Percentiles rank a stretch among this genome's conserved stretches.
phyloP scores from a whole-genome alignment of 2,113 vertebrate genomes.

The Ammodramus savannarum region DNA sequence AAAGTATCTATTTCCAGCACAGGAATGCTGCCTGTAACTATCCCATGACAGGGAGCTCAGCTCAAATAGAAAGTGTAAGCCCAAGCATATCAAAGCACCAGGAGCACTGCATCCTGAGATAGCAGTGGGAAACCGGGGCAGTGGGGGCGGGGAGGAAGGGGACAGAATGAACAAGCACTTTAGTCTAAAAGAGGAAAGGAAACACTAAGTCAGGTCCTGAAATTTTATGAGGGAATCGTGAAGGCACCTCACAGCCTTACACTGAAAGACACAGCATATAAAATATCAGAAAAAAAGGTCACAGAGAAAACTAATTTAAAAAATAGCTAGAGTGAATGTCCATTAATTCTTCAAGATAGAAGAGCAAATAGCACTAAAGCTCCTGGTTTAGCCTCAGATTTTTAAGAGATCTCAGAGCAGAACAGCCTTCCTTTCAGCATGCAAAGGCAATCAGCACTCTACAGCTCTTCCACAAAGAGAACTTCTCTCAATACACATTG shows the following conservation, averaged over 20 bases:
- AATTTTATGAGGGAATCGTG: neutral
- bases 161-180: neutral
- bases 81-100: constrained; percentile 19
- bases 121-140: neutral
- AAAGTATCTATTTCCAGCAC: constrained; percentile 56
- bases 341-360: neutral
- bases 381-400: neutral
- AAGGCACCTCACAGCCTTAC: neutral
- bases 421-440: neutral
- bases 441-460: neutral
- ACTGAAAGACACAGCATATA: neutral
- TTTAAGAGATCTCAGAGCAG: neutral
- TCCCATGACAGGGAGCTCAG: constrained; percentile 49
- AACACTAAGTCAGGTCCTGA: neutral
- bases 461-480: neutral
- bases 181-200: neutral
- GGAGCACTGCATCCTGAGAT: constrained; percentile 7
- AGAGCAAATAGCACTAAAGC: neutral
- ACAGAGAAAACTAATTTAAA: neutral
- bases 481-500: neutral
- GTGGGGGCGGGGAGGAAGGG: neutral
- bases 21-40: constrained; percentile 47
- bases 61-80: constrained; percentile 52
- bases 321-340: neutral
- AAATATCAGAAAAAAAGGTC: neutral